These are phyloP conservation scores for Pristionchus mayeri DNA, from an alignment of 2,888 invertebrate species.

Conservation along the genomic window DNA sequence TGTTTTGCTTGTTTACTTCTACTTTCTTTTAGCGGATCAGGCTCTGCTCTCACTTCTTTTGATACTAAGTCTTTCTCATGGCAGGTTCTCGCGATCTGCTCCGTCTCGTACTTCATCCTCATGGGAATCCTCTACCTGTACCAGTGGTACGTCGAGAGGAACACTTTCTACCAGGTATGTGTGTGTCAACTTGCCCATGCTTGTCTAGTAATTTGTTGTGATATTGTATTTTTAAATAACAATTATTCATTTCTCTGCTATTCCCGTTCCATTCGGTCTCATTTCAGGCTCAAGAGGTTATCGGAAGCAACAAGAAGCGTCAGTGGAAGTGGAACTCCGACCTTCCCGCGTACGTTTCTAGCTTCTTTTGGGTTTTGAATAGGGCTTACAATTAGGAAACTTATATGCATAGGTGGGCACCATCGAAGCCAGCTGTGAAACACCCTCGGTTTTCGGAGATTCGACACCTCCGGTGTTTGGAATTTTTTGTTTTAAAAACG, in stretches of 20 bases:
- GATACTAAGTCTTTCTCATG: slow-evolving; percentile 39
- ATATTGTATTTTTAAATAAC: neutral
- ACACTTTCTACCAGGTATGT: slow-evolving; percentile 81
- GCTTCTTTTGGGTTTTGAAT: neutral
- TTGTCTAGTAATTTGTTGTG: neutral
- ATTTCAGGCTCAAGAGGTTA: slow-evolving; percentile 50
- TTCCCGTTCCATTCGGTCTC: neutral
- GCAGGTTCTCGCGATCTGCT: slow-evolving; percentile 72
- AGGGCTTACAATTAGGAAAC: too few species aligned
- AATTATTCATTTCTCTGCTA: neutral
- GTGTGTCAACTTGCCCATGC: slow-evolving; percentile 66
- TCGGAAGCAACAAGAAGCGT: slow-evolving; percentile 59
- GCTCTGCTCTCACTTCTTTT: neutral
- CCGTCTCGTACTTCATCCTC: slow-evolving; percentile 75
- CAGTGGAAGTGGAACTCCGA: slow-evolving; percentile 74
- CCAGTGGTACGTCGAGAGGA: slow-evolving; percentile 75
- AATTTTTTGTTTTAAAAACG: too few species aligned
- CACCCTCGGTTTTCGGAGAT: too few species aligned
- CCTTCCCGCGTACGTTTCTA: slow-evolving; percentile 62
- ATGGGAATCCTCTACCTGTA: slow-evolving; percentile 75
- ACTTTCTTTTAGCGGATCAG: slow-evolving; percentile 24
- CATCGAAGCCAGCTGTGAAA: too few species aligned
- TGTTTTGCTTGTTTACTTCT: slow-evolving; percentile 77
- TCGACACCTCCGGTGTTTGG: too few species aligned
- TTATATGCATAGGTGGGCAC: too few species aligned